These are phyloP conservation scores for Agonopterix arenella DNA, from an alignment of 2,888 invertebrate genomes.

Conservation along the genomic window DNA sequence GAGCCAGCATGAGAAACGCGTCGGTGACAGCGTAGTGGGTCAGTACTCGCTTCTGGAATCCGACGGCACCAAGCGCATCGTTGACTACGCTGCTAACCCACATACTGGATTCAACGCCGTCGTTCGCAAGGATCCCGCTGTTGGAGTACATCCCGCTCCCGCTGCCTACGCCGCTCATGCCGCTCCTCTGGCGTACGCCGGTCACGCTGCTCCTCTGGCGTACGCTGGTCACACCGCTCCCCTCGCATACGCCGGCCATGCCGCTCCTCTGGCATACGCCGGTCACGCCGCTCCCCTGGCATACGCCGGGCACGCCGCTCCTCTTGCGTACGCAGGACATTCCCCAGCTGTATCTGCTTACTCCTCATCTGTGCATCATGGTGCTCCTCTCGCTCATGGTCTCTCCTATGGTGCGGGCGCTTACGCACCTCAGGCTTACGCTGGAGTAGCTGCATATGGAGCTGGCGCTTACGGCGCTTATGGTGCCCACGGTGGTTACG, in stretches of 20 bases:
- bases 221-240: slow-evolving; percentile 12
- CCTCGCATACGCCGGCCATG: slow-evolving; percentile 7
- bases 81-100: slow-evolving; percentile 66
- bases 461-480: slow-evolving; percentile 6
- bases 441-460: slow-evolving; percentile 15
- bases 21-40: slow-evolving; percentile 66
- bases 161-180: slow-evolving; percentile 32
- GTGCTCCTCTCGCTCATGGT: slow-evolving; percentile 10
- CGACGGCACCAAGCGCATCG: slow-evolving; percentile 66
- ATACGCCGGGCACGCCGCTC: slow-evolving; percentile 16
- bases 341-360: slow-evolving; percentile 22
- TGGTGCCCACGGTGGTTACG: slow-evolving; percentile 16
- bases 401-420: slow-evolving; percentile 16
- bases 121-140: slow-evolving; percentile 49
- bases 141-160: slow-evolving; percentile 20
- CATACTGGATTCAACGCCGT: slow-evolving; percentile 70
- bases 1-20: slow-evolving; percentile 63
- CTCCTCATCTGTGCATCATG: slow-evolving; percentile 19
- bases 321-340: slow-evolving; percentile 7
- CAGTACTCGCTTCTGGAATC: slow-evolving; percentile 67
- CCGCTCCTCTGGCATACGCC: slow-evolving; percentile 16
- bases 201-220: slow-evolving; percentile 20
- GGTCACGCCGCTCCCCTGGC: slow-evolving; percentile 17
- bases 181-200: slow-evolving; percentile 20
- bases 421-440: slow-evolving; percentile 8